A percentile compares a stretch with the other conserved stretches of the same genome.
Conservation (phyloP, 2,888 invertebrate genomes). For the Chirona hameri region DNA sequence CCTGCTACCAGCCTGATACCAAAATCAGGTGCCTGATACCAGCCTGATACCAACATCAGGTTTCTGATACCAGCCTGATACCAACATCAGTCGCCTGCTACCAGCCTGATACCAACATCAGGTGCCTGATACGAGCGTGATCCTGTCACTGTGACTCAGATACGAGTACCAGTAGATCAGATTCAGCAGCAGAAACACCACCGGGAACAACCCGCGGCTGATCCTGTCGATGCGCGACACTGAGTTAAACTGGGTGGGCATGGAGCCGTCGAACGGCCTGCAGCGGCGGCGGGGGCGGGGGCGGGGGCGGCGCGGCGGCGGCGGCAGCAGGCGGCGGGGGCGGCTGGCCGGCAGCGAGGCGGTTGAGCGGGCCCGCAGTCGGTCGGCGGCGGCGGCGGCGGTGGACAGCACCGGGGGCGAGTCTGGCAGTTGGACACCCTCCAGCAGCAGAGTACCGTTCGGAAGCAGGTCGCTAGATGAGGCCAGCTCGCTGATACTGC, state of each 20-base stretch:
- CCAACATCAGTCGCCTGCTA: no score
- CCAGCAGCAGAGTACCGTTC: not conserved
- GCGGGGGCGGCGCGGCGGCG: not conserved
- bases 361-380: not conserved
- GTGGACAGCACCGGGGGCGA: not conserved
- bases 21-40: no score
- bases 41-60: not conserved
- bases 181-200: constrained; percentile 38
- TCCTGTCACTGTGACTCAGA: constrained; percentile 33
- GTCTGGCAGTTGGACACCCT: not conserved
- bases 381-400: not conserved
- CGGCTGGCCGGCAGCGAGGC: not conserved
- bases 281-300: not conserved
- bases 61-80: no score
- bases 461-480: not conserved
- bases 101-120: not conserved
- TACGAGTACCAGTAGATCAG: constrained; percentile 40
- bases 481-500: constrained; percentile 11
- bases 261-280: not conserved
- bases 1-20: no score
- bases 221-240: constrained; percentile 38
- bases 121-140: not conserved
- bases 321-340: not conserved
- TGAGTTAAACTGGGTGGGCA: constrained; percentile 35
- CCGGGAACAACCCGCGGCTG: constrained; percentile 33